Conservation (phyloP, 1,140 invertebrate genomes). For the Drosophila oshimai region DNA sequence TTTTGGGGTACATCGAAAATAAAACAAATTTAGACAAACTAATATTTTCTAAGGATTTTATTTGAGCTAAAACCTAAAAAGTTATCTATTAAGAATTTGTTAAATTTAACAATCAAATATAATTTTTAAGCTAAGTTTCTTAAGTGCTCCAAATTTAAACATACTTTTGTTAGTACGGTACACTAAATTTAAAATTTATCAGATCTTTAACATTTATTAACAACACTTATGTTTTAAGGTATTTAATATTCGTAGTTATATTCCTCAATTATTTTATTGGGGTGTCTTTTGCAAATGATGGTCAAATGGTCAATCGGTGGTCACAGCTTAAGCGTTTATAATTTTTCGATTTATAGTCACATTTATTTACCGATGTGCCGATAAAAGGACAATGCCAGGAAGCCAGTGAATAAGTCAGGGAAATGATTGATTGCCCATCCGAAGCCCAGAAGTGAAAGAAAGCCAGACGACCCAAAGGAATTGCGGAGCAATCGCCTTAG, state of each 20-base stretch:
- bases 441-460: conserved; percentile 63
- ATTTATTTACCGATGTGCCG: conserved; percentile 58
- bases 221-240: background rate
- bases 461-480: conserved; percentile 63
- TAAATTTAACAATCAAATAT: no score
- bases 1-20: background rate
- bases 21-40: background rate
- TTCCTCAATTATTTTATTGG: background rate
- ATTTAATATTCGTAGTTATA: background rate
- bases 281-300: conserved; percentile 37
- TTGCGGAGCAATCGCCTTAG: conserved; percentile 16
- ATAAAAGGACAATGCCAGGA: conserved; percentile 39
- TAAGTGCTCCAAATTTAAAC: no score
- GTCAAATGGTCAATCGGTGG: conserved; percentile 53
- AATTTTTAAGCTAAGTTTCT: no score
- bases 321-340: conserved; percentile 74
- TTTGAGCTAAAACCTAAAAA: background rate
- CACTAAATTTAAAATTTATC: no score
- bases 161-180: no score
- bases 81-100: no score
- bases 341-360: conserved; percentile 80
- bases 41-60: background rate
- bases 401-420: conserved; percentile 52
- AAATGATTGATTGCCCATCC: conserved; percentile 70
- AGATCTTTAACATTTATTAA: no score